Evolutionary conservation across 1,140 invertebrate genomes (phyloP).

Genomic region (Drosophila nannoptera): DNA sequence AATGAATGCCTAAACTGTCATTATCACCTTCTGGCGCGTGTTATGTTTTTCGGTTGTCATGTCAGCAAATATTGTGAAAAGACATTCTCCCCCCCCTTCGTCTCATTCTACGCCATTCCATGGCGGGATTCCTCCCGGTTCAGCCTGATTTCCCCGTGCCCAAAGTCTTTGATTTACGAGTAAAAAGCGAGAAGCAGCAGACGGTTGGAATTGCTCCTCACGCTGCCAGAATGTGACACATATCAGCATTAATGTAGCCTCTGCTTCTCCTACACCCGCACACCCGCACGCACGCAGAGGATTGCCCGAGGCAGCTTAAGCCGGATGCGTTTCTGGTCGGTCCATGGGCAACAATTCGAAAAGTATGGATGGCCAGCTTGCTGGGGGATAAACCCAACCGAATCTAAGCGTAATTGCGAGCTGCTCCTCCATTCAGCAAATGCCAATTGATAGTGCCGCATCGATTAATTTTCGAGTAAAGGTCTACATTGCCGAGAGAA

Average conservation of each 20-base stretch:
- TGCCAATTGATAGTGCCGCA: too few species aligned
- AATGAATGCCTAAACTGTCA: slow-evolving; percentile 78
- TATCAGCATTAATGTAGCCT: slow-evolving; percentile 69
- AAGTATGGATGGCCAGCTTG: background rate
- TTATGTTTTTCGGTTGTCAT: slow-evolving; percentile 70
- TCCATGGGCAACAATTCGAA: background rate
- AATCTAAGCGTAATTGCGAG: too few species aligned
- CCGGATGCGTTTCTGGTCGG: slow-evolving; percentile 19
- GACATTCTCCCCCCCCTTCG: slow-evolving; percentile 40
- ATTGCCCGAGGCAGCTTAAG: background rate
- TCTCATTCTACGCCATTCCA: too few species aligned
- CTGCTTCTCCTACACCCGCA: slow-evolving; percentile 1
- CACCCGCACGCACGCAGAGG: background rate
- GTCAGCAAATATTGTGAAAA: slow-evolving; percentile 75
- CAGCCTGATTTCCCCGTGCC: too few species aligned
- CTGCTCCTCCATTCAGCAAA: too few species aligned
- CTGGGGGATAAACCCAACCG: too few species aligned
- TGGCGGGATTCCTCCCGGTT: too few species aligned
- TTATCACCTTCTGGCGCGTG: slow-evolving; percentile 68
- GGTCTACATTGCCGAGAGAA: too few species aligned
- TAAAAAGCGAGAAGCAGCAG: slow-evolving; percentile 24
- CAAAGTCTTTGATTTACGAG: slow-evolving; percentile 48
- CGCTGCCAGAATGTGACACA: slow-evolving; percentile 65
- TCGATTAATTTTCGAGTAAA: too few species aligned
- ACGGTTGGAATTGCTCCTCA: slow-evolving; percentile 25